Conservation (phyloP, 2,113 vertebrate genomes). For the Xiphias gladius region DNA sequence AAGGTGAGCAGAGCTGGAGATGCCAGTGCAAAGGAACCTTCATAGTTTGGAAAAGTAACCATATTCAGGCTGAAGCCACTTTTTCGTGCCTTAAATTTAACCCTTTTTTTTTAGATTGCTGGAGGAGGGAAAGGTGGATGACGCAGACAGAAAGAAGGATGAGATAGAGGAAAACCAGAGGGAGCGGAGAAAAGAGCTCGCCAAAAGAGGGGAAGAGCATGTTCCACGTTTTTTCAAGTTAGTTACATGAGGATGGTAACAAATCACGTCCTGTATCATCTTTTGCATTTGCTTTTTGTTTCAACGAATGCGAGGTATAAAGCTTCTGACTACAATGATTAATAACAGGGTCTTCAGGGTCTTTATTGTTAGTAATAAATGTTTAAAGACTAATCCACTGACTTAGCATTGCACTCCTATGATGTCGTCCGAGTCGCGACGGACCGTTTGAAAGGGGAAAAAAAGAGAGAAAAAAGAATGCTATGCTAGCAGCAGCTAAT, state of each 20-base stretch:
- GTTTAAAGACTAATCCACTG: no score
- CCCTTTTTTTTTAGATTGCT: slow-evolving; percentile 84
- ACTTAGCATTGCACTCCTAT: no score
- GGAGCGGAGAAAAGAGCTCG: slow-evolving; percentile 87
- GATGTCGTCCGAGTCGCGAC: no score
- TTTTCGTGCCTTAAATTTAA: neutral
- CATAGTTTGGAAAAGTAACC: neutral
- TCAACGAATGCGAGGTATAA: no score
- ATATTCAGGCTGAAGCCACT: neutral
- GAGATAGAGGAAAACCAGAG: slow-evolving; percentile 91
- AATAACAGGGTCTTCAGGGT: no score
- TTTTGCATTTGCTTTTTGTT: no score
- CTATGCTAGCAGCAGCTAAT: no score
- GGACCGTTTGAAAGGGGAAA: no score
- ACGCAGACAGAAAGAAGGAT: slow-evolving; percentile 89
- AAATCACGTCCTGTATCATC: no score
- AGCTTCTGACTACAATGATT: no score
- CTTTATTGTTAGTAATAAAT: no score
- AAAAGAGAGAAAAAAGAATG: no score
- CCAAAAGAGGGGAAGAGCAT: slow-evolving; percentile 87
- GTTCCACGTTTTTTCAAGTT: slow-evolving; percentile 93
- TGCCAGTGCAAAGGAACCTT: neutral
- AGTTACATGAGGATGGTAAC: slow-evolving; percentile 28
- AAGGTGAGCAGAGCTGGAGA: slow-evolving; percentile 76
- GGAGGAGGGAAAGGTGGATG: slow-evolving; percentile 90